Conservation (phyloP, 2,888 invertebrate genomes). For the Ethmia dodecea region DNA sequence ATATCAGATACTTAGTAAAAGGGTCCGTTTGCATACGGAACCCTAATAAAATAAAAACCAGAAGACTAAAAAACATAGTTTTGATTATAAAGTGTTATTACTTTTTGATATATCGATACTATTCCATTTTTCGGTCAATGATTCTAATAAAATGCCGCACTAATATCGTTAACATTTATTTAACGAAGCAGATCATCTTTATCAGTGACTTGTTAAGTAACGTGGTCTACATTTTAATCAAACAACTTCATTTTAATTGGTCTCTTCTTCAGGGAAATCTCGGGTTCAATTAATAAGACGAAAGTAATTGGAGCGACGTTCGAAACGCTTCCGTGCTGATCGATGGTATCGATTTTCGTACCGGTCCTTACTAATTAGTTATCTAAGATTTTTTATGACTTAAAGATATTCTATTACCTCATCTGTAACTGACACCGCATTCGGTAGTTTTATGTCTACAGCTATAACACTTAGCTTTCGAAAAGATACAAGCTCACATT, state of each 20-base stretch:
- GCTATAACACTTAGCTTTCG: too few species aligned
- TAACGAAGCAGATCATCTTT: slow-evolving; percentile 45
- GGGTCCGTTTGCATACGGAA: too few species aligned
- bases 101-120: slow-evolving; percentile 37
- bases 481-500: neutral
- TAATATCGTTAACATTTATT: slow-evolving; percentile 43
- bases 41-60: too few species aligned
- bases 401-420: too few species aligned
- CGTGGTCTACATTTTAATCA: slow-evolving; percentile 52
- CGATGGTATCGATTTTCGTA: slow-evolving; percentile 43
- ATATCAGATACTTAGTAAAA: too few species aligned
- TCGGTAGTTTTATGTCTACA: too few species aligned
- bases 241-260: slow-evolving; percentile 56
- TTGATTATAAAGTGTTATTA: slow-evolving; percentile 36
- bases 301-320: slow-evolving; percentile 47
- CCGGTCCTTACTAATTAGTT: slow-evolving; percentile 30
- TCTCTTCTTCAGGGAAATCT: slow-evolving; percentile 42
- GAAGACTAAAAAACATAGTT: too few species aligned
- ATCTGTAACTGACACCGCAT: too few species aligned
- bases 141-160: slow-evolving; percentile 31
- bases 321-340: slow-evolving; percentile 39
- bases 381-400: slow-evolving; percentile 18
- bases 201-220: slow-evolving; percentile 50
- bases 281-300: slow-evolving; percentile 55
- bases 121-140: slow-evolving; percentile 20